These are phyloP conservation scores for Anguilla japonica DNA, from an alignment of 2,113 vertebrate genomes.

Conservation along the genomic window DNA sequence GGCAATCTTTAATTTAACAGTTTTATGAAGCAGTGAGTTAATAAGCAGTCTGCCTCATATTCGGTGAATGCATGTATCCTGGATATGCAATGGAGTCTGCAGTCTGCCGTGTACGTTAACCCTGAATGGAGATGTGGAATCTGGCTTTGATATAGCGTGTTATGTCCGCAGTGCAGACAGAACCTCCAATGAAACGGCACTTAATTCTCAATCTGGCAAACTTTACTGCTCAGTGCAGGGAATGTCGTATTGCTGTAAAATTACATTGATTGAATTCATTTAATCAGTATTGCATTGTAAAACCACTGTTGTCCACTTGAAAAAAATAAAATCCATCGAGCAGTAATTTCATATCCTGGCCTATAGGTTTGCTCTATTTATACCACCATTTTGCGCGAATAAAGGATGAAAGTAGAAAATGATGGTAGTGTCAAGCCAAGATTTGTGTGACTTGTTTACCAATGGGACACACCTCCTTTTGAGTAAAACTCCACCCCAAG, in stretches of 20 bases:
- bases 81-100: not conserved
- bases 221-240: not conserved
- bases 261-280: no score
- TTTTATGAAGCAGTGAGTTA: not conserved
- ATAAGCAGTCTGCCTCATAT: not conserved
- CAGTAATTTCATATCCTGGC: no score
- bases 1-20: not conserved
- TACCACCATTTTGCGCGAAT: no score
- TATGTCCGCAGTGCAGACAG: not conserved
- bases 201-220: not conserved
- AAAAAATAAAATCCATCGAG: no score
- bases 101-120: not conserved
- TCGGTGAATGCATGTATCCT: not conserved
- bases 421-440: no score
- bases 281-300: no score
- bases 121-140: not conserved
- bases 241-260: not conserved
- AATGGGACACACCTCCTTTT: no score
- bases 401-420: no score
- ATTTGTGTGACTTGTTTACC: no score
- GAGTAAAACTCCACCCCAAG: no score
- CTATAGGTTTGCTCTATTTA: no score
- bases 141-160: not conserved
- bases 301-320: no score
- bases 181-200: not conserved